phyloP scores from a whole-genome alignment of 2,113 vertebrate genomes.

The Cynopterus brachyotis region DNA sequence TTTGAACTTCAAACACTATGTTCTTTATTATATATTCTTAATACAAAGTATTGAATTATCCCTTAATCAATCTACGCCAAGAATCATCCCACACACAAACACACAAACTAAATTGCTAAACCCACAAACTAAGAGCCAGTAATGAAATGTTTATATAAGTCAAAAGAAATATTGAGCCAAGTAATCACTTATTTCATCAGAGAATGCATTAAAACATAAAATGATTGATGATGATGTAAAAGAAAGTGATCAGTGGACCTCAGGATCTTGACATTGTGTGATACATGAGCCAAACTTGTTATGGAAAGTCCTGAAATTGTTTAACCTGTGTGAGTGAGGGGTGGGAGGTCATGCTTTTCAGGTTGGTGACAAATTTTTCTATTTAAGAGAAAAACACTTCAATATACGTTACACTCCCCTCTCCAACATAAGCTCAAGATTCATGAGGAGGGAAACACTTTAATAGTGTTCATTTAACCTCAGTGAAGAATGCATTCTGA shows the following conservation, averaged over 20 bases:
- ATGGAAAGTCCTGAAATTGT: constrained; percentile 75
- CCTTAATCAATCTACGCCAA: constrained; percentile 76
- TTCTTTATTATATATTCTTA: constrained; percentile 63
- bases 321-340: constrained; percentile 72
- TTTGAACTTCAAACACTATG: constrained; percentile 46
- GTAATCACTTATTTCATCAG: constrained; percentile 80
- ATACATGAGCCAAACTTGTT: constrained; percentile 71
- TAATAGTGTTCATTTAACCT: not conserved
- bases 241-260: constrained; percentile 75
- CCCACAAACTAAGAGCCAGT: constrained; percentile 67
- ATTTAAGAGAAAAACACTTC: constrained; percentile 54
- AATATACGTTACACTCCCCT: not conserved
- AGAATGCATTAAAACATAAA: constrained; percentile 79
- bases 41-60: constrained; percentile 74
- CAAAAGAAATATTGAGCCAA: constrained; percentile 79
- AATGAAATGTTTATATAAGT: constrained; percentile 80
- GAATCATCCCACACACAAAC: constrained; percentile 71
- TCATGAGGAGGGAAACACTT: not conserved
- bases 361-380: constrained; percentile 69
- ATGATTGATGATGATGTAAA: constrained; percentile 81
- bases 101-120: constrained; percentile 74
- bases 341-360: constrained; percentile 64
- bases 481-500: constrained; percentile 2
- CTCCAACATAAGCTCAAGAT: not conserved
- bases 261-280: constrained; percentile 64